Percentiles rank a stretch among this genome's conserved stretches.
Conservation (phyloP, 2,113 vertebrate genomes). For the Microtus richardsoni region DNA sequence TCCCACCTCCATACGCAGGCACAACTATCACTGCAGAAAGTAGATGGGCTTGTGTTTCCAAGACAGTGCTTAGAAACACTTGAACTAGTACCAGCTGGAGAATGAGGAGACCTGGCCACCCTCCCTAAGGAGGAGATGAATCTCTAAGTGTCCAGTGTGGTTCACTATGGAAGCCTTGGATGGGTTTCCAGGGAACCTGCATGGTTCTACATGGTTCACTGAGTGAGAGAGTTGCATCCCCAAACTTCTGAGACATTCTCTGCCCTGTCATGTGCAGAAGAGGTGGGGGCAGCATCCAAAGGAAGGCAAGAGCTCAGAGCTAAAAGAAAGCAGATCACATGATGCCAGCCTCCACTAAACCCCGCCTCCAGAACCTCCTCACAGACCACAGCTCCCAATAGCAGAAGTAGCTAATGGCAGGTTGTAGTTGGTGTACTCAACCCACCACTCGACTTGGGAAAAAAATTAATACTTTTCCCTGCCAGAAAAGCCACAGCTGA, state of each 20-base stretch:
- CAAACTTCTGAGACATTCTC: neutral
- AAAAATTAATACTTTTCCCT: slow-evolving; percentile 22
- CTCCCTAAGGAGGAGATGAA: neutral
- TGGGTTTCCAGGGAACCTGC: neutral
- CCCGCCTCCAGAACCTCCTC: neutral
- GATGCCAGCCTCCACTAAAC: neutral
- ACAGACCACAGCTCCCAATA: neutral
- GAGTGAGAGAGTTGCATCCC: neutral
- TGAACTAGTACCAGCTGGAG: too few species aligned
- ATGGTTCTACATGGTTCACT: too few species aligned
- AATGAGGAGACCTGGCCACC: neutral
- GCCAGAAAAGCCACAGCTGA: slow-evolving; percentile 53
- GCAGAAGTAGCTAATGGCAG: slow-evolving; percentile 19
- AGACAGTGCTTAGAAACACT: neutral
- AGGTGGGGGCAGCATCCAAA: neutral
- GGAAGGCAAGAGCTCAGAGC: neutral
- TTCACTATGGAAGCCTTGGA: neutral
- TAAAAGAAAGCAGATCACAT: neutral
- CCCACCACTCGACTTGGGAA: neutral
- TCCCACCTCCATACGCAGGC: neutral
- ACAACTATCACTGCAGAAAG: neutral
- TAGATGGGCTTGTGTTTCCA: neutral
- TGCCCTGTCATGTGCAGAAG: neutral
- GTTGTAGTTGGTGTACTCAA: neutral
- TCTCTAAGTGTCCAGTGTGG: neutral